Evolutionary conservation across 2,113 vertebrate genomes (phyloP).

Genomic region (Capricornis sumatraensis): DNA sequence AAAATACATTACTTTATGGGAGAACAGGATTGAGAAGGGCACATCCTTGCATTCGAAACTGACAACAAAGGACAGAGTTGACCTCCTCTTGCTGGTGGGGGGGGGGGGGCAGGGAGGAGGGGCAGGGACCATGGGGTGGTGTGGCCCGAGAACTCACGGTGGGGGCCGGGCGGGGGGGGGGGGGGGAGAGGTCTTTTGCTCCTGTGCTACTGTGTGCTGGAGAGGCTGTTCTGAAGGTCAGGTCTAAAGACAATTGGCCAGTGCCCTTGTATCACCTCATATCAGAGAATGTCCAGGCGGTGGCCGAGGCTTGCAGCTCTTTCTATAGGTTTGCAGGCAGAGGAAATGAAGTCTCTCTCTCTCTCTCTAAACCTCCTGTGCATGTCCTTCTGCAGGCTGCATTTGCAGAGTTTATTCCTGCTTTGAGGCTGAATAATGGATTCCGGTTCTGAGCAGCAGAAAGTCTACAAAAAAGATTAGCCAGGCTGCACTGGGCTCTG

Average conservation of each 20-base stretch:
- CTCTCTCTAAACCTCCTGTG: not conserved
- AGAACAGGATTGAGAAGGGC: not conserved
- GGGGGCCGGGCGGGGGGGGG: no score
- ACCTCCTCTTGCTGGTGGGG: not conserved
- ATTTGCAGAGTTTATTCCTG: not conserved
- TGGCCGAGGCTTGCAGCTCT: not conserved
- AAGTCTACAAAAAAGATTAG: not conserved
- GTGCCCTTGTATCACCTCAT: rapidly evolving
- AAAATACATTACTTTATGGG: not conserved
- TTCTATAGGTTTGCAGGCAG: not conserved
- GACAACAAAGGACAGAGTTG: not conserved
- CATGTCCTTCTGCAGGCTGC: not conserved
- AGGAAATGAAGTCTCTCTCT: not conserved
- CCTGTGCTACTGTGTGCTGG: rapidly evolving
- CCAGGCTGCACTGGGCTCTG: not conserved
- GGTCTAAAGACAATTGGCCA: not conserved
- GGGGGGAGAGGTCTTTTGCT: not conserved
- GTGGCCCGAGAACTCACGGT: not conserved
- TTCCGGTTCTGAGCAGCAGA: not conserved
- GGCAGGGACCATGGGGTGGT: not conserved
- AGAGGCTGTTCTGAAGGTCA: rapidly evolving
- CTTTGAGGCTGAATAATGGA: not conserved
- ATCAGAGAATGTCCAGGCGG: rapidly evolving
- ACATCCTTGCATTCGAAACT: not conserved
- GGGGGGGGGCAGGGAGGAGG: not conserved